Evolutionary conservation across 2,888 invertebrate genomes (phyloP), one percentile per base, ranked within the genome.

Genomic region (Drosophila paracracens): DNA sequence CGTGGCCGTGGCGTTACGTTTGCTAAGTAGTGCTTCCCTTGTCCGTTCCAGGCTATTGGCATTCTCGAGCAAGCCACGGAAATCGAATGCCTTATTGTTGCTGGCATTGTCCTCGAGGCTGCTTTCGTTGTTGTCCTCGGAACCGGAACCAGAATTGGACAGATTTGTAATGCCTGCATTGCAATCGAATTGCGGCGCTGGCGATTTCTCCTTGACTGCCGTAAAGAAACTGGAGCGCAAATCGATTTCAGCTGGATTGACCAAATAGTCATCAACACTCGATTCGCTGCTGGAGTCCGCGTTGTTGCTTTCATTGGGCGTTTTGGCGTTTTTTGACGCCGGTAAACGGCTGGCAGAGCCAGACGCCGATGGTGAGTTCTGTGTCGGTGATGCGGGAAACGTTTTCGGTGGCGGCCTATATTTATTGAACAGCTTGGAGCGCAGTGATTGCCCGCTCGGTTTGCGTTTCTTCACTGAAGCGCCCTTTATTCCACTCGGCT

Each of bases 1-100:
- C 13, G 78, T 69, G 31, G 58, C 65, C 7, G 73, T 81, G 35
- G 70, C 78, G 50, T 82, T 77, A 18, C 90, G 84, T 38, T 88
- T 89, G 35, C 76, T 87, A 4, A 92, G 74, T 40, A 79, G 50
- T 51, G 81, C 94, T 65, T 94, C 94, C 91, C 95, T 95, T 13
- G 95, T 94, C 86, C 95, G 94, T 90, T 95, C 95, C 70, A 96
- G 91, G 92, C 94, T 94, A 56, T 93, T 94, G 75, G 94, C 94
- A 82, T 95, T 95, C 73, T 94, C 93, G 88, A 95, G 94, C 18
- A 95, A 92, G 80, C 95, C 94, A 94, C 89, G 87, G 79, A 92
- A 91, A 65, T 92, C 91, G 54, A 92, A 92, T 25, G 80, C 82
- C 29, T 88, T 85, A 18, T 72, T 76, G 46, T 36, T 61, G 63